Evolutionary conservation across 92 coral and sea anemone species (phyloP).

Genomic region (Heteractis magnifica): DNA sequence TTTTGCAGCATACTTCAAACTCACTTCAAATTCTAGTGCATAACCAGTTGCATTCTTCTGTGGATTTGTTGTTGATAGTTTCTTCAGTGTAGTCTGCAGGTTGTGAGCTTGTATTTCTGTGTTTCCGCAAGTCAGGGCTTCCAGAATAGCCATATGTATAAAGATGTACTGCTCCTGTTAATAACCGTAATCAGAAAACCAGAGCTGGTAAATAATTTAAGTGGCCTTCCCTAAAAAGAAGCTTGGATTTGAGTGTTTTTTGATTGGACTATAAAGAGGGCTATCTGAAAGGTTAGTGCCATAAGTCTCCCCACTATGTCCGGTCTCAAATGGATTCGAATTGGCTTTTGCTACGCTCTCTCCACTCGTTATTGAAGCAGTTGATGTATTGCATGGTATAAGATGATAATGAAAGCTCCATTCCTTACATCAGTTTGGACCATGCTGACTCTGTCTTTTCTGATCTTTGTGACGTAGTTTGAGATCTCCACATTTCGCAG

Average conservation of each 20-base stretch:
- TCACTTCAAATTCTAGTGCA: constrained; percentile 4
- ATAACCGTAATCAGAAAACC: not conserved
- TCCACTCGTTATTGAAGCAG: too few species aligned
- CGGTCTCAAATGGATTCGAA: too few species aligned
- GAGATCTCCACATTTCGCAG: constrained; percentile 40
- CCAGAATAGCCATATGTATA: constrained; percentile 1
- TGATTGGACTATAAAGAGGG: not conserved
- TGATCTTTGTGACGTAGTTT: constrained; percentile 49
- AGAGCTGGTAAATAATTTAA: too few species aligned
- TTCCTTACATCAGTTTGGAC: constrained; percentile 62
- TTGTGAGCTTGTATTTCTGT: constrained; percentile 14
- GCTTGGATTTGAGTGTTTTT: too few species aligned
- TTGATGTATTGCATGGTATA: too few species aligned
- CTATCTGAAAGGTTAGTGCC: too few species aligned
- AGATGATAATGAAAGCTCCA: not conserved
- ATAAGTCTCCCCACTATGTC: too few species aligned
- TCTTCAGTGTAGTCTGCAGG: not conserved
- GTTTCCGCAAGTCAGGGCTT: constrained; percentile 11
- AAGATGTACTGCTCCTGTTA: constrained; percentile 14
- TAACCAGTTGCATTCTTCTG: not conserved
- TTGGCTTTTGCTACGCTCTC: too few species aligned
- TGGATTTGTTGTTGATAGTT: not conserved
- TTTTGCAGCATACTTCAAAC: not conserved
- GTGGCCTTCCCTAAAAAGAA: too few species aligned
- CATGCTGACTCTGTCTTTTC: constrained; percentile 59